Evolutionary conservation across 2,113 vertebrate genomes (phyloP).

Genomic region (Eublepharis macularius): DNA sequence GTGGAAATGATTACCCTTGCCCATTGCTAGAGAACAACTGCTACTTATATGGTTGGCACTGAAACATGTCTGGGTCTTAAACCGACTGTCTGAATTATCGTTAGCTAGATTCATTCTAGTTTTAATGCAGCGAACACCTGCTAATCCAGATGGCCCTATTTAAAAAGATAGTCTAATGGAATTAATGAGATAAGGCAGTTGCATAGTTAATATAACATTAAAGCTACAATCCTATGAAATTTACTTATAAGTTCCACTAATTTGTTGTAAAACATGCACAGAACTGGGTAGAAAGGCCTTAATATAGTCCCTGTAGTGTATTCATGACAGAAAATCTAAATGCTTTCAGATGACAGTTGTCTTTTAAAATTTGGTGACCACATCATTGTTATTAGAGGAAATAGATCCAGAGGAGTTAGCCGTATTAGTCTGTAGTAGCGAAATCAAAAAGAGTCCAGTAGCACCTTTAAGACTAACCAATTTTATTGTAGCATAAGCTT

Average conservation of each 20-base stretch:
- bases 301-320: no score
- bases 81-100: constrained; percentile 31
- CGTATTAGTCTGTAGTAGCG: no score
- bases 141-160: constrained; percentile 28
- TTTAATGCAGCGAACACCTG: constrained; percentile 27
- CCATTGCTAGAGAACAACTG: background rate
- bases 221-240: background rate
- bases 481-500: no score
- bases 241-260: background rate
- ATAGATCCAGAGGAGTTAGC: background rate
- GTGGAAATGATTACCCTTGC: background rate
- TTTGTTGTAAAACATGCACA: background rate
- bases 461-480: no score
- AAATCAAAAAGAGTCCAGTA: no score
- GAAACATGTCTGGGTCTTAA: constrained; percentile 5
- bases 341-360: no score
- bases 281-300: background rate
- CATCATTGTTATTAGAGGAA: background rate
- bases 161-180: constrained; percentile 28
- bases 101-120: constrained; percentile 36
- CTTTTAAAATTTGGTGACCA: background rate
- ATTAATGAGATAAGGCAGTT: constrained; percentile 26
- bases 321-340: background rate
- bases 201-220: constrained; percentile 7
- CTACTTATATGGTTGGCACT: background rate